These are phyloP conservation scores for Scytalopus superciliaris DNA, from an alignment of 2,113 vertebrate species.

Conservation along the genomic window DNA sequence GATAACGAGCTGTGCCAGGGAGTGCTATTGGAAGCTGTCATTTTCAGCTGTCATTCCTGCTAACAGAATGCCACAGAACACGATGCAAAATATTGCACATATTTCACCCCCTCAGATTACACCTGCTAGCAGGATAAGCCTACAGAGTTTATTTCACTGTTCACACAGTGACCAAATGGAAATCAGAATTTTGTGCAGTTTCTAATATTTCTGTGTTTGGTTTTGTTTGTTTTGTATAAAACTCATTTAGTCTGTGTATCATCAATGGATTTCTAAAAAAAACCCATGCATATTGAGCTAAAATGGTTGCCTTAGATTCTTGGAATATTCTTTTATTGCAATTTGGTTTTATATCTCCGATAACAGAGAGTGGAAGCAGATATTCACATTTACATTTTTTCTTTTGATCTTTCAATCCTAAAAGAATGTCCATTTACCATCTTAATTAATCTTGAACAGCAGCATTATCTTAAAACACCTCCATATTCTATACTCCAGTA, in stretches of 20 bases:
- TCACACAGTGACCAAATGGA: neutral
- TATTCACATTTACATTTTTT: neutral
- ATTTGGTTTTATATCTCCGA: neutral
- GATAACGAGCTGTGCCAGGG: neutral
- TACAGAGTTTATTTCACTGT: neutral
- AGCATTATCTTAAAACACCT: neutral
- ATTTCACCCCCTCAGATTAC: conserved; percentile 6
- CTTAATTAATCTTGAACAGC: neutral
- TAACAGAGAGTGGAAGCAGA: neutral
- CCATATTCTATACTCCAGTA: neutral
- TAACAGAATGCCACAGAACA: neutral
- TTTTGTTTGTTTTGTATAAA: neutral
- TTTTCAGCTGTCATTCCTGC: neutral
- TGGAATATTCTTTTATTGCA: neutral
- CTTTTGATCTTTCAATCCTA: neutral
- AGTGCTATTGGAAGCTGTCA: neutral
- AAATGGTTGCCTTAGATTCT: neutral
- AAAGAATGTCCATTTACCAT: neutral
- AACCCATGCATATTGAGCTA: neutral
- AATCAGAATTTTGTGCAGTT: neutral
- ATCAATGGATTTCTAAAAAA: neutral
- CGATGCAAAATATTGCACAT: neutral
- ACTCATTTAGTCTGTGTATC: neutral
- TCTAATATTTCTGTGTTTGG: neutral
- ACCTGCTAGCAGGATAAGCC: neutral